These are phyloP conservation scores for Timandra comae DNA, from an alignment of 2,888 invertebrate species.

Conservation along the genomic window DNA sequence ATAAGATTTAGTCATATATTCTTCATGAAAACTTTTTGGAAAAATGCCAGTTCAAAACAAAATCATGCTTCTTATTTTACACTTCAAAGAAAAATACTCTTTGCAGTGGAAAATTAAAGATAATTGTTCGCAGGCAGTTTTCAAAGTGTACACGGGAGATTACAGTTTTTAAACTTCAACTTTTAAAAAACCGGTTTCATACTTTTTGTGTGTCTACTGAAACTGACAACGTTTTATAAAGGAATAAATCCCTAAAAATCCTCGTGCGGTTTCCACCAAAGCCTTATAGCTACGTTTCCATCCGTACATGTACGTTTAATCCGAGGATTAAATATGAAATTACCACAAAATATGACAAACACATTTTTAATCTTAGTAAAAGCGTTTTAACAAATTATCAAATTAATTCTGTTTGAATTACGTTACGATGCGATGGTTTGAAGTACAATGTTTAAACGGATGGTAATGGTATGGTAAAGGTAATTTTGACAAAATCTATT, in stretches of 20 bases:
- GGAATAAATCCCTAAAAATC: slow-evolving; percentile 51
- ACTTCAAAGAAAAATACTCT: no score
- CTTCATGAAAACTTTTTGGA: no score
- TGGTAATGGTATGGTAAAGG: no score
- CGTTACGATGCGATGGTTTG: background rate
- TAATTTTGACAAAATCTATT: no score
- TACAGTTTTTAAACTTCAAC: slow-evolving; percentile 14
- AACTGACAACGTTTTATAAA: slow-evolving; percentile 38
- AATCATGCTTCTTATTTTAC: no score
- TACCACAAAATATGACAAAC: slow-evolving; percentile 35
- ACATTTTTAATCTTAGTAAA: slow-evolving; percentile 19
- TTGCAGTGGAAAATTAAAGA: no score
- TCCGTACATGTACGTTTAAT: slow-evolving; percentile 45
- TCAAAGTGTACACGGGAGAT: no score
- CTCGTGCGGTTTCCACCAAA: slow-evolving; percentile 49
- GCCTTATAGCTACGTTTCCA: slow-evolving; percentile 52
- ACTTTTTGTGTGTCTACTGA: slow-evolving; percentile 24
- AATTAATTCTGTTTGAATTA: background rate
- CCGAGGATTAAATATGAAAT: slow-evolving; percentile 42
- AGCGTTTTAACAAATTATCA: slow-evolving; percentile 1
- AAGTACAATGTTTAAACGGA: background rate
- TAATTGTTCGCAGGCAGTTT: no score
- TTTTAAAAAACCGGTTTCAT: slow-evolving; percentile 9
- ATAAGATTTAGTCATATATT: no score
- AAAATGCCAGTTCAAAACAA: no score